A percentile compares a stretch with the other conserved stretches of the same genome.
phyloP scores from a whole-genome alignment of 1,140 invertebrate species.

The Limonius californicus region DNA sequence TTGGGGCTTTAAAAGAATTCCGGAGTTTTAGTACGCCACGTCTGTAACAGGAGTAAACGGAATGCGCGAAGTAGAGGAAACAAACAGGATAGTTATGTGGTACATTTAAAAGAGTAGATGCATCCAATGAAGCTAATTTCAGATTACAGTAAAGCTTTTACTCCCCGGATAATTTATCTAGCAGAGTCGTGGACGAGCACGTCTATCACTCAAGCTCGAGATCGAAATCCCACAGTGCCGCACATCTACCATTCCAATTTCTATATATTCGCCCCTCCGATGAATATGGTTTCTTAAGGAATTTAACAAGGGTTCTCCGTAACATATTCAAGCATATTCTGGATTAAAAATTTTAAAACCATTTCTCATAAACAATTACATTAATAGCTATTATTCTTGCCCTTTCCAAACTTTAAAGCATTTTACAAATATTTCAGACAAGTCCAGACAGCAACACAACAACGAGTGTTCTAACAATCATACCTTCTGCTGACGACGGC shows the following conservation, averaged over 20 bases:
- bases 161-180: conserved; percentile 6
- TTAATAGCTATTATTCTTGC: no score
- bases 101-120: background rate
- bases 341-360: no score
- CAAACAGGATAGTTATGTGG: background rate
- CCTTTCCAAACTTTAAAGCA: no score
- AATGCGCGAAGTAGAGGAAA: no score
- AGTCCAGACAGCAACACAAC: conserved; percentile 78
- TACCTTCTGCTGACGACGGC: conserved; percentile 76
- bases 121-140: background rate
- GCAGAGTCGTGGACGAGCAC: background rate
- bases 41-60: background rate
- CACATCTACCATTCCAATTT: background rate
- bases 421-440: conserved; percentile 51
- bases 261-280: background rate
- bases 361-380: no score
- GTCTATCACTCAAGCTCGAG: conserved; percentile 2
- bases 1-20: background rate
- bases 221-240: conserved; percentile 4
- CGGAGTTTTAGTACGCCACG: background rate
- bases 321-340: no score
- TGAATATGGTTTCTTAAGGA: no score
- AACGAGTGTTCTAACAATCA: conserved; percentile 75
- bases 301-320: no score
- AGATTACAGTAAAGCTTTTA: background rate